Percentiles rank a stretch among this genome's conserved stretches.
Evolutionary conservation across 2,888 invertebrate species (phyloP).

Genomic region (Cheilosia vulpina): DNA sequence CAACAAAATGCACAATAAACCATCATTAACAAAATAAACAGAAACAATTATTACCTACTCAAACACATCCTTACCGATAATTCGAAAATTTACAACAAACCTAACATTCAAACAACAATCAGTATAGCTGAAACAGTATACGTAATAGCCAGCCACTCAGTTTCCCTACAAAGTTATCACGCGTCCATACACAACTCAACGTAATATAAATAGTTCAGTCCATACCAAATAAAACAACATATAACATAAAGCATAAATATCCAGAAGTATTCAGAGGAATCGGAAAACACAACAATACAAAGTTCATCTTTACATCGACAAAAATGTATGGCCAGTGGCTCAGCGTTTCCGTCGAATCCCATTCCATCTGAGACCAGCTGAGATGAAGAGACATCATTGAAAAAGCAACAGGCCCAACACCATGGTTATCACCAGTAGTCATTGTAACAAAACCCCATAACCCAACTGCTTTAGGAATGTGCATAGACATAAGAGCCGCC

Average conservation of each 20-base stretch:
- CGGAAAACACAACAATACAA: conserved; percentile 1
- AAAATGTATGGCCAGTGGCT: conserved; percentile 4
- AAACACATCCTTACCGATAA: background rate
- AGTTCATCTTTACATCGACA: conserved; percentile 9
- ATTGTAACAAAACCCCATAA: too few relatives aligned
- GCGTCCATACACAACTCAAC: too few relatives aligned
- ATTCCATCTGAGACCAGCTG: conserved; percentile 14
- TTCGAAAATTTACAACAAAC: background rate
- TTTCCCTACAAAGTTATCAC: too few relatives aligned
- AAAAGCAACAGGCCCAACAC: conserved; percentile 24
- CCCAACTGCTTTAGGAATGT: too few relatives aligned
- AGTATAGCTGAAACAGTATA: too few relatives aligned
- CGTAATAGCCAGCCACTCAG: too few relatives aligned
- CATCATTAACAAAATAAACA: background rate
- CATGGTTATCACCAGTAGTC: conserved; percentile 26
- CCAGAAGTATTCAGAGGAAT: conserved; percentile 21
- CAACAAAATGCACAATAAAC: background rate
- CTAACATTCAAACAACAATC: background rate
- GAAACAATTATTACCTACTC: background rate
- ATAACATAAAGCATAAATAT: background rate
- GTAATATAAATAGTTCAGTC: too few relatives aligned
- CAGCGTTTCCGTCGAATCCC: conserved; percentile 35
- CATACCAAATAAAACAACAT: too few relatives aligned
- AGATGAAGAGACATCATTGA: conserved; percentile 33
- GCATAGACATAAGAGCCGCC: too few relatives aligned